These are phyloP conservation scores for fruit fly (Drosophila melanogaster) DNA, from an alignment of 1,140 invertebrate genomes.

Conservation along the genomic window Release_6_plus_ISO1_MT NC_004354.4:5681501-5682000, in stretches of 20 bases:
- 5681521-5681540: constrained; percentile 61
- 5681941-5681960: constrained; percentile 77
- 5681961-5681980: constrained; percentile 75
- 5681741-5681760: constrained; percentile 45
- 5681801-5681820: constrained; percentile 21
- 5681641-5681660: constrained; percentile 77
- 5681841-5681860: constrained; percentile 59
- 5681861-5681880: constrained; percentile 68
- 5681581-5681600: constrained; percentile 66
- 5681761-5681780: constrained; percentile 32
- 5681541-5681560: constrained; percentile 72
- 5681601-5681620: constrained; percentile 71
- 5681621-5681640: constrained; percentile 66
- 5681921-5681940: constrained; percentile 83
- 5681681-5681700: constrained; percentile 71
- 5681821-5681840: constrained; percentile 66
- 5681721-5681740: constrained; percentile 37
- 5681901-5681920: constrained; percentile 69
- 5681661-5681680: constrained; percentile 78
- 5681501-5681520: constrained; percentile 69
- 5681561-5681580: constrained; percentile 36
- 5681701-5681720: constrained; percentile 54
- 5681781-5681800: neutral
- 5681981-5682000: no score
- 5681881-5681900: constrained; percentile 71